These are phyloP conservation scores for Chromoteleia sp. DNA, from an alignment of 2,888 invertebrate genomes.

Conservation along the genomic window DNA sequence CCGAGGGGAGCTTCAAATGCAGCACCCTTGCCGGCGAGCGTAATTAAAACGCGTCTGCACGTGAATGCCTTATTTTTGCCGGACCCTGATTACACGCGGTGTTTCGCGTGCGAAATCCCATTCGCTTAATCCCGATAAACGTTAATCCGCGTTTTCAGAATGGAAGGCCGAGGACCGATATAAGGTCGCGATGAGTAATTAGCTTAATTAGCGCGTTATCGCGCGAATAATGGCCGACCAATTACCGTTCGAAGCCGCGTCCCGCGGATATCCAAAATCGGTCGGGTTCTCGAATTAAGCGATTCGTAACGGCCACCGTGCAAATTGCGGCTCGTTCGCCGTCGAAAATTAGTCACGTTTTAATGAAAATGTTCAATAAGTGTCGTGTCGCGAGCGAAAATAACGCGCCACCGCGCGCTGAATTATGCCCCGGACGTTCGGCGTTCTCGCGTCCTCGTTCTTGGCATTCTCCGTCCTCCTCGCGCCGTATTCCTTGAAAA, in stretches of 20 bases:
- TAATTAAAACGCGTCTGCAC: conserved; percentile 27
- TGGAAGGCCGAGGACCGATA: neutral
- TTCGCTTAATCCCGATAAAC: neutral
- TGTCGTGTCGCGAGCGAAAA: conserved; percentile 38
- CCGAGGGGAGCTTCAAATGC: conserved; percentile 65
- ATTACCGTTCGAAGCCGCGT: no score
- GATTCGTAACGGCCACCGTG: neutral
- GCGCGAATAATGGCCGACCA: conserved; percentile 3
- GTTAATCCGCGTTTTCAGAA: conserved; percentile 8
- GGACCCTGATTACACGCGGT: neutral
- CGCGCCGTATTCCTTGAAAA: conserved; percentile 55
- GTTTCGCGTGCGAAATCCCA: neutral
- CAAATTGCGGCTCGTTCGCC: conserved; percentile 19
- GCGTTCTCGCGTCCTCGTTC: neutral
- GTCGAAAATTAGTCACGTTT: conserved; percentile 45
- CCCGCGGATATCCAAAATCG: no score
- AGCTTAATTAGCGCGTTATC: conserved; percentile 19
- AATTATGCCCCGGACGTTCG: conserved; percentile 20
- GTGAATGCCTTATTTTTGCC: conserved; percentile 7
- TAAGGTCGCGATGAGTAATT: neutral
- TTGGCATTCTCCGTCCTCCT: conserved; percentile 7
- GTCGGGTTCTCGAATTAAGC: conserved; percentile 16
- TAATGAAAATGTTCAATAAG: conserved; percentile 55
- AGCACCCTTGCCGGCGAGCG: neutral
- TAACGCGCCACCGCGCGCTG: conserved; percentile 9